Percentiles rank a stretch among this genome's conserved stretches.
phyloP scores from a whole-genome alignment of 2,797 vertebrate genomes.

The Tapirus indicus region DNA sequence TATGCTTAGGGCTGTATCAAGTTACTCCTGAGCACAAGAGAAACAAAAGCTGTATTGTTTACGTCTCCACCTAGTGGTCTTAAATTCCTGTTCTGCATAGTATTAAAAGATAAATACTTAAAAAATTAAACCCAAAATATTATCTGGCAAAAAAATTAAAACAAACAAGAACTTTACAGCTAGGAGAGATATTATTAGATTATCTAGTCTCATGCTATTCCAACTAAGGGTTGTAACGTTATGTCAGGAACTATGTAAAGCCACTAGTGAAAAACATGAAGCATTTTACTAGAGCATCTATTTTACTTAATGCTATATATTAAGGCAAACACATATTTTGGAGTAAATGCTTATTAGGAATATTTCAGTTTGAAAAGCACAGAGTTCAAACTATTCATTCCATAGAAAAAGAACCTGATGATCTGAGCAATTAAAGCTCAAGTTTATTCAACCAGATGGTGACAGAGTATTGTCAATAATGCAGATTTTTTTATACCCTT shows the following conservation, averaged over 20 bases:
- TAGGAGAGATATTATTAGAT: neutral
- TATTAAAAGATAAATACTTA: neutral
- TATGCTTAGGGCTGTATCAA: neutral
- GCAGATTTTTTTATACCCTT: neutral
- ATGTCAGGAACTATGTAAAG: neutral
- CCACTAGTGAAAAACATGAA: neutral
- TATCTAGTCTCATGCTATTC: conserved; percentile 16
- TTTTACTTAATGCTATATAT: conserved; percentile 32
- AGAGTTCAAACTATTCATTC: neutral
- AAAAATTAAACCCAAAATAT: neutral
- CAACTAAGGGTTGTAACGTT: neutral
- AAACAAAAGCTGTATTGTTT: conserved; percentile 76
- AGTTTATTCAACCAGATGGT: neutral
- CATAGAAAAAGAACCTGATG: conserved; percentile 6
- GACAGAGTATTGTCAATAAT: neutral
- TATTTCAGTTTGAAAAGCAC: conserved; percentile 45
- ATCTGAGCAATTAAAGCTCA: neutral
- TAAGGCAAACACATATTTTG: conserved; percentile 17
- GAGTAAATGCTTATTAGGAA: conserved; percentile 50
- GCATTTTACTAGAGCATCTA: neutral
- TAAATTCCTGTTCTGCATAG: conserved; percentile 59
- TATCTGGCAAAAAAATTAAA: conserved; percentile 50
- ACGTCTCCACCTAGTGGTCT: conserved; percentile 82
- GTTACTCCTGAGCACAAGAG: conserved; percentile 68
- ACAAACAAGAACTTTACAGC: conserved; percentile 18